Evolutionary conservation across 64 coral and sea anemone genomes (phyloP).

Genomic region (Pocillopora verrucosa): DNA sequence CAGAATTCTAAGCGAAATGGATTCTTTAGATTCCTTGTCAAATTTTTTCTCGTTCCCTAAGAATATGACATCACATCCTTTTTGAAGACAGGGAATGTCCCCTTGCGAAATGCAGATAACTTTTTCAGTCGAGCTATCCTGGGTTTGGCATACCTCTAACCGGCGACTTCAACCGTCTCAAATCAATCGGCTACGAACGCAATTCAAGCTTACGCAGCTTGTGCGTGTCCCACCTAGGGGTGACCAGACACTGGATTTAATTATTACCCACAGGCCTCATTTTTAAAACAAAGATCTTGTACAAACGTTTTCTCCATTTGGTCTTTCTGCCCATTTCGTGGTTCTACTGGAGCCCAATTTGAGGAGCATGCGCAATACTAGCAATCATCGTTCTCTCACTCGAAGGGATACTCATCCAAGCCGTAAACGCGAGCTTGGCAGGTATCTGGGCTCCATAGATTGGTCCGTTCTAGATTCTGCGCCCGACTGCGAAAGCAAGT

Average conservation of each 20-base stretch:
- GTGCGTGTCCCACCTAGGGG: conserved; percentile 50
- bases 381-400: not conserved
- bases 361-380: not conserved
- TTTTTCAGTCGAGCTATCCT: no score
- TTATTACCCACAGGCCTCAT: conserved; percentile 49
- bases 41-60: no score
- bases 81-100: no score
- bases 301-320: conserved; percentile 46
- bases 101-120: no score
- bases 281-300: conserved; percentile 52
- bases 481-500: conserved; percentile 38
- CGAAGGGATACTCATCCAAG: not conserved
- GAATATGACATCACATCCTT: no score
- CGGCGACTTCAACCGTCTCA: conserved; percentile 51
- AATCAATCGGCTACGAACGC: conserved; percentile 37
- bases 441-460: conserved; percentile 6
- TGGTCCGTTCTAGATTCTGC: not conserved
- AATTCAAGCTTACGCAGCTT: conserved; percentile 74
- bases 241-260: conserved; percentile 35
- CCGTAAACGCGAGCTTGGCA: conserved; percentile 43
- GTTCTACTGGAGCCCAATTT: conserved; percentile 8
- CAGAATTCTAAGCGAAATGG: no score
- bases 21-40: no score
- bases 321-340: conserved; percentile 44
- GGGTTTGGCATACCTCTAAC: not conserved